Conservation (phyloP, 1,140 invertebrate genomes). For the Maniola jurtina region DNA sequence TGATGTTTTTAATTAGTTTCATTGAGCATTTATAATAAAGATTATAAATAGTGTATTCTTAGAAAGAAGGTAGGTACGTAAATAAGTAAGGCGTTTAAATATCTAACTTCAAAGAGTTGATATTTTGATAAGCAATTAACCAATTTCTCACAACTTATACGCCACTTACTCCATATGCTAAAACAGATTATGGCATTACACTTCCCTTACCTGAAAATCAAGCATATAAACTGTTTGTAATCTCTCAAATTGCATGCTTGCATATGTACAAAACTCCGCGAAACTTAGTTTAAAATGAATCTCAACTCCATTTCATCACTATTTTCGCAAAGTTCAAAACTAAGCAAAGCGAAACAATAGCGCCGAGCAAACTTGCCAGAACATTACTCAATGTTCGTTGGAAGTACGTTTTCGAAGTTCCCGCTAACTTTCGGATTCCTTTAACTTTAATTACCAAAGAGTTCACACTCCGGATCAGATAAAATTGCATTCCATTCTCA, state of each 20-base stretch:
- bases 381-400: constrained; percentile 22
- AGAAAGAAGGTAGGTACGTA: too few species aligned
- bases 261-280: not conserved
- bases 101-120: too few species aligned
- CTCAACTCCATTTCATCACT: constrained; percentile 1
- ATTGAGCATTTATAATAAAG: too few species aligned
- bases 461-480: constrained; percentile 38
- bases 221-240: not conserved
- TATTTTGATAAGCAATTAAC: too few species aligned
- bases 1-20: too few species aligned
- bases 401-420: constrained; percentile 15
- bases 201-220: not conserved
- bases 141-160: too few species aligned
- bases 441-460: constrained; percentile 49
- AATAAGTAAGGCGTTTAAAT: too few species aligned
- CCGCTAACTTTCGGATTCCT: constrained; percentile 39
- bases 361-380: constrained; percentile 21
- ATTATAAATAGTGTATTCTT: too few species aligned
- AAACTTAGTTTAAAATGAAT: constrained; percentile 8
- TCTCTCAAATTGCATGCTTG: not conserved
- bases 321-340: constrained; percentile 12
- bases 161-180: too few species aligned
- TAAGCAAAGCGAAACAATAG: constrained; percentile 19
- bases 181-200: too few species aligned
- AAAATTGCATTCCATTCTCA: constrained; percentile 47